Base-by-base conservation (phyloP, 2,113 vertebrate genomes). In the Aegotheles bennettii region DNA sequence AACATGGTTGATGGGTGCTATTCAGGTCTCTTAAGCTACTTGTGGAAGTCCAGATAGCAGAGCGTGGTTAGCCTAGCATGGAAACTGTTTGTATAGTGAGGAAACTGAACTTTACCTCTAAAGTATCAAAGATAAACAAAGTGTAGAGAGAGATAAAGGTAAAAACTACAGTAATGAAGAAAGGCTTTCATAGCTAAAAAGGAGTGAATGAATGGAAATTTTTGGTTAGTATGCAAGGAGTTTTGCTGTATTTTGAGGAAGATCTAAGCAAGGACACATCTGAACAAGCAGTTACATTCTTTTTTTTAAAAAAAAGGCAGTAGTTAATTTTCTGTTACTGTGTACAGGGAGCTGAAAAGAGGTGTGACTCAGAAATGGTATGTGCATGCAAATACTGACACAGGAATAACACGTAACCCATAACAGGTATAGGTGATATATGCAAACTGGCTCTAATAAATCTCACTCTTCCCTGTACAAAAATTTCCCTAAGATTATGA, bases 91-190 rank as follows among this genome's bases (percentile, higher is more conserved):
- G 95, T 67, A 9, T 13, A 94, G 91, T 67, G 59, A 92, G 75
- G 73, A 94, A 79, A 88, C 51, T 78, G 70, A 87, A 90, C 64
- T 90, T 90, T 80, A 69, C 43, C 42, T 94, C 82, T 63, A 36
- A 70, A 90, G 67, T 88, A 59, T 67, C 67, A 78, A 95, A 94
- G 89, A 36, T 43, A 96, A 95, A 92, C 80, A 87, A 88, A 94
- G 82, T 33, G 42, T 78, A 86, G 77, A 69, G 57, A 85, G 70
- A 80, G 88, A 83, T 61, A 91, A 95, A 89, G 74, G 40, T 79
- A 57, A 60, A 68, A 87, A 16, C 29, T 57, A 15, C 21, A 33
- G 45, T 48, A 57, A 47, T 48, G 45, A 73, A 73, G 68, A 83
- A 69, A 1, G 4, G 47, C 56, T 95, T 95, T 65, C 50, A 42